Evolutionary conservation across 2,113 vertebrate genomes (phyloP), one percentile per base, ranked within the genome.

Genomic region (Sylvietta virens): DNA sequence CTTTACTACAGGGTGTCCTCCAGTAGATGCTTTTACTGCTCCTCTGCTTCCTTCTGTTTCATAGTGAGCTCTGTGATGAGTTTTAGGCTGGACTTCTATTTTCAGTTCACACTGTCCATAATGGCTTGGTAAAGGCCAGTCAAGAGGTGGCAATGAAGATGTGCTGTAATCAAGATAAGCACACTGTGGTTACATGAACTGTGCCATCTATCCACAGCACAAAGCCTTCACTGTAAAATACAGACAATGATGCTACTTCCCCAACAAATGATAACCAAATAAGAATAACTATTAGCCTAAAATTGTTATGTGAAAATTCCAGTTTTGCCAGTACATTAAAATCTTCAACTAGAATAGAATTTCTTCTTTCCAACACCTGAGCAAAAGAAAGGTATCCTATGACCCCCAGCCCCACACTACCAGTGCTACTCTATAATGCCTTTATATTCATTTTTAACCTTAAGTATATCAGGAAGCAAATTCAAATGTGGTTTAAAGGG

Each of bases 31-130:
- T 98, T 99, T 99, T 73, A 99, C 97, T 56, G 99, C 99, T 96
- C 99, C 99, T 97, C 99, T 98, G 95, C 99, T 99, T 96, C 99
- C 99, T 98, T 99, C 99, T 0, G 99, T 99, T 98, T 99, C 99
- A 95, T 99, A 99, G 97, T 99, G 99, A 57, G 99, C 99, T 98
- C 99, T 97, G 97, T 99, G 99, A 96, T 99, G 99, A 92, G 99
- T 99, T 98, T 99, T 99, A 93, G 99, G 99, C 88, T 99, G 99
- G 15, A 99, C 98, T 97, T 99, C 99, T 93, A 99, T 99, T 98
- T 99, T 99, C 96, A 99, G 97, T 73, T 99, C 99, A 97, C 98
- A 99, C 86, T 99, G 99, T 85, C 99, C 98, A 54, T 99, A 99
- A 97, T 99, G 99, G 98, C 97, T 98, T 42, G 99, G 99, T 96